These are phyloP conservation scores for Astatoreochromis straeleni DNA, from an alignment of 2,113 vertebrate species.

Conservation along the genomic window DNA sequence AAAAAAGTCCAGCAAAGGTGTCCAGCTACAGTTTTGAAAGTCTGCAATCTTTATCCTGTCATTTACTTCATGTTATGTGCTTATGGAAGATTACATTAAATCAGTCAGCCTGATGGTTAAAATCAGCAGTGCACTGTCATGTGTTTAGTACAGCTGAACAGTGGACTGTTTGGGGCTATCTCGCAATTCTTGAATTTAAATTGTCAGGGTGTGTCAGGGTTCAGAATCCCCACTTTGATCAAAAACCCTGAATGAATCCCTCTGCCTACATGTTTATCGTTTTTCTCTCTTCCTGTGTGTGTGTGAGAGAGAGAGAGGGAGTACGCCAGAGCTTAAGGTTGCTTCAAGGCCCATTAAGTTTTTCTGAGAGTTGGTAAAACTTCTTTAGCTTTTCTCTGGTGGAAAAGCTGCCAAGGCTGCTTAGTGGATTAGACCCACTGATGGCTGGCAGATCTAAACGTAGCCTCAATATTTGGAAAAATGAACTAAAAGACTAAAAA, in stretches of 20 bases:
- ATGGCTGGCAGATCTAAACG: background rate
- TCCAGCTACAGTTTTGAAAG: background rate
- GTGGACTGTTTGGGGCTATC: background rate
- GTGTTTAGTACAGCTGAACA: background rate
- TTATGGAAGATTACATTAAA: background rate
- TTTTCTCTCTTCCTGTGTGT: background rate
- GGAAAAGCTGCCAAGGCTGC: background rate
- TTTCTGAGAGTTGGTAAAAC: background rate
- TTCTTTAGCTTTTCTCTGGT: background rate
- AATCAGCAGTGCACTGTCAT: background rate
- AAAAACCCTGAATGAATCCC: background rate
- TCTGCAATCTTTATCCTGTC: background rate
- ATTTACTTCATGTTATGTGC: background rate
- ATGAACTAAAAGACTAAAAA: background rate
- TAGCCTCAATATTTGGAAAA: background rate
- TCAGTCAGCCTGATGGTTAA: background rate
- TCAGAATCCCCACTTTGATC: conserved; percentile 16
- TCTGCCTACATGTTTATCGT: background rate
- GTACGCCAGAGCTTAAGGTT: background rate
- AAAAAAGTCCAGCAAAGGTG: background rate
- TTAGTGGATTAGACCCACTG: background rate
- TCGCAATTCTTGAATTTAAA: background rate
- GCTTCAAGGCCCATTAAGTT: background rate
- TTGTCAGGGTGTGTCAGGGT: background rate
- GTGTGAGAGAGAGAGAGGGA: background rate